Conservation (phyloP, 2,797 vertebrate genomes). For the Cryptoblepharus egeriae region DNA sequence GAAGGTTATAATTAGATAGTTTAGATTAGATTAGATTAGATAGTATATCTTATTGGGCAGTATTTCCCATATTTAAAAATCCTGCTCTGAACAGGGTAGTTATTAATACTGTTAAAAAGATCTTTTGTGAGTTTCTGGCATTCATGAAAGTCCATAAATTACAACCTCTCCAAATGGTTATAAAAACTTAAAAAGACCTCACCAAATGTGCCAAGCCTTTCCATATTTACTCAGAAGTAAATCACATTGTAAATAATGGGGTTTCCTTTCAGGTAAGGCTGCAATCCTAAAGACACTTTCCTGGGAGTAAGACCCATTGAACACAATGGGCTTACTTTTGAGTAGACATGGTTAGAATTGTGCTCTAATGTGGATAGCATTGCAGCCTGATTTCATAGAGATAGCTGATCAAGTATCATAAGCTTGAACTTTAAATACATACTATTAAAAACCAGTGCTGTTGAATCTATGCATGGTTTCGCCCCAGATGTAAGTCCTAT, state of each 20-base stretch:
- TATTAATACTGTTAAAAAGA: background rate
- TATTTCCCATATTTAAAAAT: background rate
- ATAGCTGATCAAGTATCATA: background rate
- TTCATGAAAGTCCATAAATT: conserved; percentile 1
- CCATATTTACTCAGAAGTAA: too few species aligned
- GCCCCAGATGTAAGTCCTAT: too few species aligned
- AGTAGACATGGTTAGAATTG: too few species aligned
- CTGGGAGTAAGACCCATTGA: too few species aligned
- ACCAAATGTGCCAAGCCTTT: background rate
- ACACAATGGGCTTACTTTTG: too few species aligned
- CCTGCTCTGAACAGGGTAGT: background rate
- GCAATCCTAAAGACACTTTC: too few species aligned
- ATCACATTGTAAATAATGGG: too few species aligned
- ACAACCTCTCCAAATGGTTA: background rate
- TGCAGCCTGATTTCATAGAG: background rate
- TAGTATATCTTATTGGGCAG: background rate
- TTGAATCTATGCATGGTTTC: too few species aligned
- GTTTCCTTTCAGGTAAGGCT: too few species aligned
- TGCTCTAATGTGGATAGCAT: too few species aligned
- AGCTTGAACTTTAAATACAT: background rate
- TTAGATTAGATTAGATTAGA: too few species aligned
- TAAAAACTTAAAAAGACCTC: conserved; percentile 10
- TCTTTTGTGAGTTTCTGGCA: background rate
- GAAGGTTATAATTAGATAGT: background rate
- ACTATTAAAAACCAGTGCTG: too few species aligned